These are phyloP conservation scores for Drosophila insularis DNA, from an alignment of 1,140 invertebrate genomes.

Conservation along the genomic window DNA sequence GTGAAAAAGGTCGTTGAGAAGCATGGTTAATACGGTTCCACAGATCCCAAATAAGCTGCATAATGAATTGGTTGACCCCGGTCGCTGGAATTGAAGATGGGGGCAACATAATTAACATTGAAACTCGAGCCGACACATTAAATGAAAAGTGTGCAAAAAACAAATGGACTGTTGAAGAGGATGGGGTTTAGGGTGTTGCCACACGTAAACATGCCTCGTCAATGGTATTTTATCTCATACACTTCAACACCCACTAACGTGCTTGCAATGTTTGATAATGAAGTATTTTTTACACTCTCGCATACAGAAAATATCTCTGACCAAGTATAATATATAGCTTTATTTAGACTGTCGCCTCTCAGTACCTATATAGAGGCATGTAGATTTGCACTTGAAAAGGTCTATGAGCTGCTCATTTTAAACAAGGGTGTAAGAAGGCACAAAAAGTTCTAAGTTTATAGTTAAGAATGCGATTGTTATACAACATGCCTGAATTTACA, in stretches of 20 bases:
- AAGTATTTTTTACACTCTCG: background rate
- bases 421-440: background rate
- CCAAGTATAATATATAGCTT: too few species aligned
- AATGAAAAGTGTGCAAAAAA: conserved; percentile 69
- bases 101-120: conserved; percentile 72
- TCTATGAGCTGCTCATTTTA: too few species aligned
- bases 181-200: background rate
- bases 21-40: conserved; percentile 62
- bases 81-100: background rate
- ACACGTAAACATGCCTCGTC: conserved; percentile 41
- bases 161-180: conserved; percentile 17
- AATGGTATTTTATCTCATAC: conserved; percentile 47
- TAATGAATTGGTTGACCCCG: conserved; percentile 47
- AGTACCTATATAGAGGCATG: too few species aligned
- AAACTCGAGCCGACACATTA: conserved; percentile 51
- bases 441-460: conserved; percentile 40
- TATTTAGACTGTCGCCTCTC: too few species aligned
- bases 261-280: conserved; percentile 46
- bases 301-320: too few species aligned
- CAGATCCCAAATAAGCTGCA: conserved; percentile 57
- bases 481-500: conserved; percentile 12
- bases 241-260: background rate
- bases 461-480: conserved; percentile 26
- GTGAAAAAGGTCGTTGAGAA: conserved; percentile 55
- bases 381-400: too few species aligned